These are phyloP conservation scores for Meloidogyne floridensis DNA, from an alignment of 1,140 invertebrate species.

Conservation along the genomic window DNA sequence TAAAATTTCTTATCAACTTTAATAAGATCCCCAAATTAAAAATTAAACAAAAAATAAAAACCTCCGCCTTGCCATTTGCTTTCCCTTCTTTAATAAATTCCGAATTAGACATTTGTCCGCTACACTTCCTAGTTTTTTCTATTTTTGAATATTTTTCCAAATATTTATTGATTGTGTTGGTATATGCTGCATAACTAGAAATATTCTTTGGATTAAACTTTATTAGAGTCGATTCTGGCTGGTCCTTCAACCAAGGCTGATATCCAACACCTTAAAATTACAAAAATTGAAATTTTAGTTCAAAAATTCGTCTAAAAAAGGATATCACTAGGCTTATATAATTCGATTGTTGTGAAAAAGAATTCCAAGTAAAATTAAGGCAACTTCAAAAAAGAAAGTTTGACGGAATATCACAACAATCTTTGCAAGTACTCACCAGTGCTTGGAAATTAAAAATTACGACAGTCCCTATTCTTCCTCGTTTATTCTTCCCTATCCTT, in stretches of 20 bases:
- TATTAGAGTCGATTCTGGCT: constrained; percentile 64
- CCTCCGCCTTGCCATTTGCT: constrained; percentile 25
- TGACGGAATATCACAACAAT: no score
- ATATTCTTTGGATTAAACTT: constrained; percentile 57
- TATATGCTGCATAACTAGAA: constrained; percentile 51
- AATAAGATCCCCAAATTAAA: no score
- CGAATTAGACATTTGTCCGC: constrained; percentile 37
- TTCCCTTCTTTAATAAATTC: constrained; percentile 54
- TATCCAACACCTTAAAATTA: constrained; percentile 61
- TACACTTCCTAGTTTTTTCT: constrained; percentile 53
- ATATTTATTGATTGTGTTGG: constrained; percentile 51
- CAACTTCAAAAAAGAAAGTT: no score
- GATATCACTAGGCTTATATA: no score
- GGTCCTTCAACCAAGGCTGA: constrained; percentile 63
- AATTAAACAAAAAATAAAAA: constrained; percentile 14
- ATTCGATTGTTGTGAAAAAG: no score
- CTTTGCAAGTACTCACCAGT: no score
- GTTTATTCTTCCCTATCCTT: no score
- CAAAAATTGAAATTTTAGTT: neutral
- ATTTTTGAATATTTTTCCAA: constrained; percentile 54
- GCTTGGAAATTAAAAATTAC: no score
- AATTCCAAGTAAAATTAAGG: no score
- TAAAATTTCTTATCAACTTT: no score
- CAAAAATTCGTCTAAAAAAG: neutral
- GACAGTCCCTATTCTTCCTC: no score